phyloP scores from a whole-genome alignment of 2,113 vertebrate species.

The Columbina picui region DNA sequence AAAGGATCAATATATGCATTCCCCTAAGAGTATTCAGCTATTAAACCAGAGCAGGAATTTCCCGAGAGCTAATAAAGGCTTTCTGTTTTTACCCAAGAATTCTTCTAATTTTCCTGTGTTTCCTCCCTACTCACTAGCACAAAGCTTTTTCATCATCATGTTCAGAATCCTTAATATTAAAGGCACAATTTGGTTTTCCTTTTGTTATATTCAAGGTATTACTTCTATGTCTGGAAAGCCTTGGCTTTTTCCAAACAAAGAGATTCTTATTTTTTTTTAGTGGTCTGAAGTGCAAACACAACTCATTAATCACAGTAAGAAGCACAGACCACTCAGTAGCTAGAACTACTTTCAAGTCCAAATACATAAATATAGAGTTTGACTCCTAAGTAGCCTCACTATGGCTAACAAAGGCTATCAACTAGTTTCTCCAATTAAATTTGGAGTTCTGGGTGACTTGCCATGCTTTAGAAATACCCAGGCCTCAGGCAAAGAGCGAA shows the following conservation, averaged over 20 bases:
- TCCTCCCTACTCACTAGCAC: not conserved
- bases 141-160: not conserved
- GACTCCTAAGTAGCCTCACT: not conserved
- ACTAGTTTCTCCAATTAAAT: not conserved
- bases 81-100: not conserved
- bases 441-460: not conserved
- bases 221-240: not conserved
- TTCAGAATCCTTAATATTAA: not conserved
- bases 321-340: not conserved
- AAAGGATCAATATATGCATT: not conserved
- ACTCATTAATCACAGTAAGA: not conserved
- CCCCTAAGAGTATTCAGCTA: not conserved
- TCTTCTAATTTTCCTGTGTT: conserved; percentile 32
- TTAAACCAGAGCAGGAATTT: conserved; percentile 26
- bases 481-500: not conserved
- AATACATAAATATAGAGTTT: not conserved
- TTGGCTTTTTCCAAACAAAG: not conserved
- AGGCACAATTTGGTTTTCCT: not conserved
- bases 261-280: not conserved
- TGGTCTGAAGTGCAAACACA: not conserved
- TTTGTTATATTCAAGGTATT: not conserved
- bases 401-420: not conserved
- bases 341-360: not conserved
- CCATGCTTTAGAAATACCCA: not conserved
- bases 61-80: not conserved